phyloP scores from a whole-genome alignment of 1,140 invertebrate species.

The Zaprionus ghesquierei region DNA sequence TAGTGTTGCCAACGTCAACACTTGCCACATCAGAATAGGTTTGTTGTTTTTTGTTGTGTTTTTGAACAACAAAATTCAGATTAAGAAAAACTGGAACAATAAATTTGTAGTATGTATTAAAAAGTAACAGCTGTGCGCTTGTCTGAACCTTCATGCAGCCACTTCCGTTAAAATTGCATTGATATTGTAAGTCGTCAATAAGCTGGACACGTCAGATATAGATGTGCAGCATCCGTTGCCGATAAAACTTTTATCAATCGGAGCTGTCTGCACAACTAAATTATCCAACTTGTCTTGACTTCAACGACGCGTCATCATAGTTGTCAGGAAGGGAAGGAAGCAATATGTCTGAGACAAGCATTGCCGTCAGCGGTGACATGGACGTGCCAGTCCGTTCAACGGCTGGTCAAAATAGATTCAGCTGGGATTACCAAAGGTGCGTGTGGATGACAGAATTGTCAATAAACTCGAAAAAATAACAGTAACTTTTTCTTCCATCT shows the following conservation, averaged over 20 bases:
- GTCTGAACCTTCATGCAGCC: neutral
- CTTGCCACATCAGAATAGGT: constrained; percentile 43
- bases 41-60: constrained; percentile 38
- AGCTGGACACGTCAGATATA: constrained; percentile 30
- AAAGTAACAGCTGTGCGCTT: neutral
- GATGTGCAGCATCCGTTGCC: constrained; percentile 33
- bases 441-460: neutral
- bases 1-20: constrained; percentile 23
- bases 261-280: constrained; percentile 8
- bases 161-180: neutral
- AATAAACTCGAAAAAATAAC: neutral
- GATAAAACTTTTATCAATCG: constrained; percentile 33
- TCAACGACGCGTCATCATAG: constrained; percentile 8
- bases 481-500: neutral
- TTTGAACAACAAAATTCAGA: constrained; percentile 32
- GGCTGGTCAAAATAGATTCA: constrained; percentile 28
- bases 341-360: constrained; percentile 50
- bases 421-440: constrained; percentile 59
- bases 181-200: neutral
- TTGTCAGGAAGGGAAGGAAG: neutral
- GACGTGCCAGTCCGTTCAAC: constrained; percentile 39
- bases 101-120: constrained; percentile 42
- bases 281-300: neutral
- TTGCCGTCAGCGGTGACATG: constrained; percentile 80
- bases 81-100: constrained; percentile 3